Percentiles rank a stretch among this genome's conserved stretches.
Evolutionary conservation across 2,888 invertebrate species (phyloP).

Genomic region (Scaeva pyrastri): DNA sequence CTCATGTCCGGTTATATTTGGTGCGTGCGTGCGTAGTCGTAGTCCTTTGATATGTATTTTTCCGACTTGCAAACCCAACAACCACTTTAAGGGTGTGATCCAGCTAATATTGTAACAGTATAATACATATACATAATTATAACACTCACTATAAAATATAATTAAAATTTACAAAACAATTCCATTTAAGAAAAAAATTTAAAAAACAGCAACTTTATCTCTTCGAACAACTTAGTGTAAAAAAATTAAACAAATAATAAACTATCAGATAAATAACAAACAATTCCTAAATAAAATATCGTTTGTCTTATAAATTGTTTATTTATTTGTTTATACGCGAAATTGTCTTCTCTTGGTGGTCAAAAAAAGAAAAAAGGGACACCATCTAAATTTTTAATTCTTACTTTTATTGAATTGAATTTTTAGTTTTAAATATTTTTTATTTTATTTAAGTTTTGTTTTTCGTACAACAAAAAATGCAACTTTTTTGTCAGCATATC

Average conservation of each 20-base stretch:
- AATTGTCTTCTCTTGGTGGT: neutral
- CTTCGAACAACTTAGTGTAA: slow-evolving; percentile 62
- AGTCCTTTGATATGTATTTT: slow-evolving; percentile 30
- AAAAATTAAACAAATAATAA: slow-evolving; percentile 13
- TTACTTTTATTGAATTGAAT: slow-evolving; percentile 5
- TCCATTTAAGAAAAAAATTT: slow-evolving; percentile 54
- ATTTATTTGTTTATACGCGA: slow-evolving; percentile 11
- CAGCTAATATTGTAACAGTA: slow-evolving; percentile 59
- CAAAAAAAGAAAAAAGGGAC: neutral
- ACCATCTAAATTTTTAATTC: slow-evolving; percentile 26
- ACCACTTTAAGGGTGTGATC: slow-evolving; percentile 52
- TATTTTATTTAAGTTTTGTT: slow-evolving; percentile 20
- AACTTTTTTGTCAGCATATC: slow-evolving; percentile 6
- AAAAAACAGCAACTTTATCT: slow-evolving; percentile 47
- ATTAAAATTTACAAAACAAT: slow-evolving; percentile 56
- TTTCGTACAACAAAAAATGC: neutral
- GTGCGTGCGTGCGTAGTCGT: slow-evolving; percentile 16
- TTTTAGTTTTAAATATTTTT: slow-evolving; percentile 19
- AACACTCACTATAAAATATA: slow-evolving; percentile 43
- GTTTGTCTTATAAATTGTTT: slow-evolving; percentile 30
- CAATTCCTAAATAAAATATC: slow-evolving; percentile 60
- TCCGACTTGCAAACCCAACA: slow-evolving; percentile 39
- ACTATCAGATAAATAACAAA: slow-evolving; percentile 46
- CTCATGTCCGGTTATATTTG: too few species aligned
- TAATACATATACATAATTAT: slow-evolving; percentile 16